phyloP scores from a whole-genome alignment of 2,888 invertebrate genomes.

The Scaptomyza parva region DNA sequence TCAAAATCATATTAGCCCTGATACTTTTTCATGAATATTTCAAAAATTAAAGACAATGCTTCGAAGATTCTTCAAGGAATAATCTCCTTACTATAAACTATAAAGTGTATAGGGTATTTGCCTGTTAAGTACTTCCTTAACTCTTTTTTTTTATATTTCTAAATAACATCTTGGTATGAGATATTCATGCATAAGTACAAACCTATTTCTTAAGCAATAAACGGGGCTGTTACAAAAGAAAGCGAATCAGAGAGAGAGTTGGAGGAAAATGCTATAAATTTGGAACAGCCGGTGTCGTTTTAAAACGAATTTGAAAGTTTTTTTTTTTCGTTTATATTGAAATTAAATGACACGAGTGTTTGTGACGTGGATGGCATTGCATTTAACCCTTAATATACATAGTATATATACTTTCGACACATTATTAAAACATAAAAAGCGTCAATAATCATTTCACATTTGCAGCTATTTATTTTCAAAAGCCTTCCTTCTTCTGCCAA shows the following conservation, averaged over 20 bases:
- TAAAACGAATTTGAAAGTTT: constrained; percentile 80
- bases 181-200: constrained; percentile 49
- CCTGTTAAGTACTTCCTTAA: too few species aligned
- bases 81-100: too few species aligned
- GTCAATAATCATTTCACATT: constrained; percentile 80
- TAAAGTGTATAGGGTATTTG: neutral
- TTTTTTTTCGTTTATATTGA: too few species aligned
- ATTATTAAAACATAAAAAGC: constrained; percentile 81
- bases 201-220: constrained; percentile 56
- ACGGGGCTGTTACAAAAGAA: constrained; percentile 64
- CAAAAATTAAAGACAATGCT: neutral
- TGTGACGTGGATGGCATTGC: constrained; percentile 65
- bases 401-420: constrained; percentile 64
- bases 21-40: neutral
- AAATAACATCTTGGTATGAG: constrained; percentile 6
- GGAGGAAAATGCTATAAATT: constrained; percentile 66
- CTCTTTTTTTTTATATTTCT: neutral
- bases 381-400: constrained; percentile 71
- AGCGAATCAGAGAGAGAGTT: neutral
- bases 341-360: constrained; percentile 69
- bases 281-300: constrained; percentile 73
- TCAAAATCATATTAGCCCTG: too few species aligned
- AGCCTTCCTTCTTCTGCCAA: constrained; percentile 32
- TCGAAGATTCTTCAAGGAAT: too few species aligned
- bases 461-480: constrained; percentile 74